A percentile compares a stretch with the other conserved stretches of the same genome.
These are phyloP conservation scores for Colletes gigas DNA, from an alignment of 1,140 invertebrate genomes.

Conservation along the genomic window DNA sequence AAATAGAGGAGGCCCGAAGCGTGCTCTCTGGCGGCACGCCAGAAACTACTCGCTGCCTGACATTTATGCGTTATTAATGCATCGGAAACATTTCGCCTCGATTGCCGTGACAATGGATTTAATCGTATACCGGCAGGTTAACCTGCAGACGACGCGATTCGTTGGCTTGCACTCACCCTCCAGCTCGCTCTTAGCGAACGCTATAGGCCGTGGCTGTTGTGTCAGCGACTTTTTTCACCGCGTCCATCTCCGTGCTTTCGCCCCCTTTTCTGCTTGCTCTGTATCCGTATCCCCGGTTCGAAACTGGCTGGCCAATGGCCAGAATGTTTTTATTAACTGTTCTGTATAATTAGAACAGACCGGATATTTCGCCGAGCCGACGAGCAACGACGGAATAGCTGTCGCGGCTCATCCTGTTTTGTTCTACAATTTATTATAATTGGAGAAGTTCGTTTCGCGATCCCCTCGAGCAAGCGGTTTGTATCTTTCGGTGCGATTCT, in stretches of 20 bases:
- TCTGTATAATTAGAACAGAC: conserved; percentile 51
- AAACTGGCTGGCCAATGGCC: conserved; percentile 48
- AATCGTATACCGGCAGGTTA: conserved; percentile 58
- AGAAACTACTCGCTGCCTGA: conserved; percentile 55
- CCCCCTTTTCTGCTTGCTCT: conserved; percentile 23
- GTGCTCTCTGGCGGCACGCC: conserved; percentile 47
- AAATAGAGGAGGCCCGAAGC: conserved; percentile 50
- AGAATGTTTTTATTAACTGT: conserved; percentile 64
- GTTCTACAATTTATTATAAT: conserved; percentile 34
- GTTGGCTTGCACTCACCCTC: conserved; percentile 18
- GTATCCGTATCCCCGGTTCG: not conserved
- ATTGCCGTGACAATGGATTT: conserved; percentile 67
- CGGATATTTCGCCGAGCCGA: conserved; percentile 36
- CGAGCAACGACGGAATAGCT: conserved; percentile 13
- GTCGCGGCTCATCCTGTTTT: not conserved
- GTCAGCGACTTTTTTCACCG: conserved; percentile 58
- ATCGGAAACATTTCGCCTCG: conserved; percentile 66
- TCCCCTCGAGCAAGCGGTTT: too few relatives aligned
- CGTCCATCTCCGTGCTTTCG: conserved; percentile 34
- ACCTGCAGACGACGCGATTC: conserved; percentile 57
- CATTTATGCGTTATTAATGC: conserved; percentile 69
- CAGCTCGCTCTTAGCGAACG: not conserved
- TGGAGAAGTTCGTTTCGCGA: not conserved
- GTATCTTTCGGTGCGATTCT: too few relatives aligned
- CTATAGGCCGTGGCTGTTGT: conserved; percentile 30